These are phyloP conservation scores for Erebia palarica DNA, from an alignment of 2,888 invertebrate species.

Conservation along the genomic window DNA sequence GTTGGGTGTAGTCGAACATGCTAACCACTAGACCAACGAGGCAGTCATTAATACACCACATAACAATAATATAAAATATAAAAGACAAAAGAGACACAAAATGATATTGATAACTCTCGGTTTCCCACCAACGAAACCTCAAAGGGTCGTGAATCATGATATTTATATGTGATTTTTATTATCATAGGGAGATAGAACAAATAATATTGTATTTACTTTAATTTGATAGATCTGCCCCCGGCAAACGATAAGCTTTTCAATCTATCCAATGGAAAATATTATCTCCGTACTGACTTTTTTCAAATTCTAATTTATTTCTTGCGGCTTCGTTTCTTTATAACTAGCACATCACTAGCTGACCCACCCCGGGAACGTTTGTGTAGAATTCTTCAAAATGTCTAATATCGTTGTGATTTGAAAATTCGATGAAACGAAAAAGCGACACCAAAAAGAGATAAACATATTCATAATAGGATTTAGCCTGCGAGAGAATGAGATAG, in stretches of 20 bases:
- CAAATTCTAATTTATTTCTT: no score
- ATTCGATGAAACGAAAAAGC: not conserved
- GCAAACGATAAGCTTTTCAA: slow-evolving; percentile 21
- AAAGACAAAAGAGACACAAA: not conserved
- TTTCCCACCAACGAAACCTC: slow-evolving; percentile 20
- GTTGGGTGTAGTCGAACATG: no score
- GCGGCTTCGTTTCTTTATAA: no score
- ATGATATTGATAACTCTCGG: slow-evolving; percentile 30
- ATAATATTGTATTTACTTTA: slow-evolving; percentile 20
- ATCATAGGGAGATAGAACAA: slow-evolving; percentile 31
- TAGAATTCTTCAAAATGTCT: no score
- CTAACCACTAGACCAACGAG: no score
- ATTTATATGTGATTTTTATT: slow-evolving; percentile 27
- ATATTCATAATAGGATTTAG: no score
- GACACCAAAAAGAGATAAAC: no score
- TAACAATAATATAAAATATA: not conserved
- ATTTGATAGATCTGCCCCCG: slow-evolving; percentile 27
- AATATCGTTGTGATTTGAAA: not conserved
- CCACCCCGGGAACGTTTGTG: no score
- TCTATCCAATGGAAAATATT: not conserved
- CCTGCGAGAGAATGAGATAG: no score
- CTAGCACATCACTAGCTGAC: no score
- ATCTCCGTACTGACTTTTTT: not conserved
- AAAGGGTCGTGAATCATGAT: slow-evolving; percentile 36
- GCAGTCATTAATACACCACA: no score